phyloP scores from a whole-genome alignment of 2,888 invertebrate genomes.

The Nomada hirtipes region DNA sequence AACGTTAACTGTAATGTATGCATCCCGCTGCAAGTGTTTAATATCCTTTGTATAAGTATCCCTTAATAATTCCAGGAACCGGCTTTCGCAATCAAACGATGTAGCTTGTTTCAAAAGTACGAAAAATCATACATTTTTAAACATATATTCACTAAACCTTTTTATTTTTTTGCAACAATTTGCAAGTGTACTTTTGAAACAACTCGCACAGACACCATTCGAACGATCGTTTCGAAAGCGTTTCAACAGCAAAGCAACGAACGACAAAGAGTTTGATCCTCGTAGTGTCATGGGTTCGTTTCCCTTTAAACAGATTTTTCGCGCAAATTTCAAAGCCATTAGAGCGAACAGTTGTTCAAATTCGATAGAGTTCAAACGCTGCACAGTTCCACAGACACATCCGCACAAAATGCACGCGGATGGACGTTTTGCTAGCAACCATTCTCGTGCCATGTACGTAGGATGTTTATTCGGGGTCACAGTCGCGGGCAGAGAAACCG shows the following conservation, averaged over 20 bases:
- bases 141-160: too few relatives aligned
- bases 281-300: neutral
- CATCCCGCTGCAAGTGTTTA: too few relatives aligned
- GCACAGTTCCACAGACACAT: neutral
- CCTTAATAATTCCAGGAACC: neutral
- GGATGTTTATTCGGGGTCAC: slow-evolving; percentile 49
- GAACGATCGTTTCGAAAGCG: too few relatives aligned
- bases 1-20: neutral
- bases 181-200: too few relatives aligned
- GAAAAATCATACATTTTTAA: too few relatives aligned
- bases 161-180: too few relatives aligned
- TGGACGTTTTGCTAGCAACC: slow-evolving; percentile 5
- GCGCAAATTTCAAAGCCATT: slow-evolving; percentile 29
- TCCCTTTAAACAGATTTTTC: slow-evolving; percentile 5
- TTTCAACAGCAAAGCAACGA: too few relatives aligned
- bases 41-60: neutral
- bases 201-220: too few relatives aligned
- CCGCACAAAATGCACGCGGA: neutral
- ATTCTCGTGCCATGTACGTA: slow-evolving; percentile 15
- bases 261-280: neutral
- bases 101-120: too few relatives aligned
- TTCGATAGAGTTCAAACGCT: slow-evolving; percentile 17
- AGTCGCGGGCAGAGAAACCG: slow-evolving; percentile 40
- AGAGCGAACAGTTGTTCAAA: slow-evolving; percentile 8
- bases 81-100: too few relatives aligned